These are phyloP conservation scores for Zenarchopterus dispar DNA, from an alignment of 2,797 vertebrate genomes.

Conservation along the genomic window DNA sequence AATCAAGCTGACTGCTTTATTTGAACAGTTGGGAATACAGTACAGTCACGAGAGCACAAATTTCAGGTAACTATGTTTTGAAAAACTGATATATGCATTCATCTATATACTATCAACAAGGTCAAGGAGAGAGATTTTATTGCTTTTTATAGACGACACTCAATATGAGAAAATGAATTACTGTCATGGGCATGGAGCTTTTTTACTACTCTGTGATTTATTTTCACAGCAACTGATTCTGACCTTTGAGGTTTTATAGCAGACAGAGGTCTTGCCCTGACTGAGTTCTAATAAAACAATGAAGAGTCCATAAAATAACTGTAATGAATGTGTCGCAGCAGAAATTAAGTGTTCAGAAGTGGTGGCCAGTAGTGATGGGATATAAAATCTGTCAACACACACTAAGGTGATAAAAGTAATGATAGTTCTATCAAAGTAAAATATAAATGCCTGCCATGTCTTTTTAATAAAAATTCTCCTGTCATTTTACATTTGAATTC, in stretches of 20 bases:
- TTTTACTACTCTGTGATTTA: conserved; percentile 32
- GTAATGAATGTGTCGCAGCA: conserved; percentile 22
- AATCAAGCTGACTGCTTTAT: conserved; percentile 70
- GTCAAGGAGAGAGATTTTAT: conserved; percentile 39
- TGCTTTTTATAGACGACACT: conserved; percentile 25
- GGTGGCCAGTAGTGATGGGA: neutral
- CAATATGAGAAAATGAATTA: conserved; percentile 43
- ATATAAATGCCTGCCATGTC: too few relatives aligned
- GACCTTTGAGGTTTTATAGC: conserved; percentile 58
- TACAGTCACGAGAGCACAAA: conserved; percentile 3
- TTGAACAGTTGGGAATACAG: conserved; percentile 21
- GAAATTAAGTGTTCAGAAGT: conserved; percentile 30
- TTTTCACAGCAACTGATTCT: conserved; percentile 29
- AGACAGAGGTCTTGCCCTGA: conserved; percentile 26
- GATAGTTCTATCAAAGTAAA: too few relatives aligned
- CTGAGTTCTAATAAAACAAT: conserved; percentile 27
- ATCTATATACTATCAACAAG: conserved; percentile 9
- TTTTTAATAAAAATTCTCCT: too few relatives aligned
- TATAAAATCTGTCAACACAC: conserved; percentile 3
- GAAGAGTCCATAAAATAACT: conserved; percentile 44
- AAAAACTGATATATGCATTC: neutral
- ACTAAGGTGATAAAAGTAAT: neutral
- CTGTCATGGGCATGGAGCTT: conserved; percentile 28
- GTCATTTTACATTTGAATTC: too few relatives aligned
- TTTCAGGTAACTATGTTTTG: conserved; percentile 16